Evolutionary conservation across 2,113 vertebrate species (phyloP).

Genomic region (Clinocottus analis): DNA sequence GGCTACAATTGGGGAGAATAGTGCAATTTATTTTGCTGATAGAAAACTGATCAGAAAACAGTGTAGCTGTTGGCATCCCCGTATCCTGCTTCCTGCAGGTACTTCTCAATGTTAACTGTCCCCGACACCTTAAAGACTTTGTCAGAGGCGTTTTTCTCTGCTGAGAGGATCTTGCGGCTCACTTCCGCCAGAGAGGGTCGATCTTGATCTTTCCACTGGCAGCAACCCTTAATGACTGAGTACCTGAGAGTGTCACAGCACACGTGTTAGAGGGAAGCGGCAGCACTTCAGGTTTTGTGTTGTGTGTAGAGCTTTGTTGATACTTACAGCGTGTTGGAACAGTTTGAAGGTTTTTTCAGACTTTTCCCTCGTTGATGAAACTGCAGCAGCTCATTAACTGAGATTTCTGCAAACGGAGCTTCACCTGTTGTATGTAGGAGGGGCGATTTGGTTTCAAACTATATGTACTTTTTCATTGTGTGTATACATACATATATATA

Average conservation of each 20-base stretch:
- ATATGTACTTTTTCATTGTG: background rate
- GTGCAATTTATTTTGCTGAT: slow-evolving; percentile 24
- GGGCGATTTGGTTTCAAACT: background rate
- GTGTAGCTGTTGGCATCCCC: slow-evolving; percentile 81
- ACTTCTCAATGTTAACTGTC: slow-evolving; percentile 76
- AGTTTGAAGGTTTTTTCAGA: slow-evolving; percentile 88
- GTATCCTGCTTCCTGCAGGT: slow-evolving; percentile 83
- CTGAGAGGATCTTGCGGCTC: slow-evolving; percentile 78
- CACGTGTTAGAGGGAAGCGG: background rate
- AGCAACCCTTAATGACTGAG: slow-evolving; percentile 89
- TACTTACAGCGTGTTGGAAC: slow-evolving; percentile 87
- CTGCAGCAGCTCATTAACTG: slow-evolving; percentile 87
- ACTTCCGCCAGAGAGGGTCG: slow-evolving; percentile 84
- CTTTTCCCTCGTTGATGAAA: slow-evolving; percentile 88
- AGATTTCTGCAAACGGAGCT: slow-evolving; percentile 91
- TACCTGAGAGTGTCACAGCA: slow-evolving; percentile 79
- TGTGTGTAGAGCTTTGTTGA: background rate
- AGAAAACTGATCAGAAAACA: slow-evolving; percentile 71
- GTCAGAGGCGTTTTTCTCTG: slow-evolving; percentile 84
- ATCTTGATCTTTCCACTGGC: slow-evolving; percentile 87
- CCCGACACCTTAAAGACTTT: slow-evolving; percentile 86
- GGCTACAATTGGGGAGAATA: background rate
- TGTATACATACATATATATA: background rate
- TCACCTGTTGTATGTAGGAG: slow-evolving; percentile 81
- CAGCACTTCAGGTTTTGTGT: background rate